phyloP scores from a whole-genome alignment of 2,113 vertebrate genomes.

The Podarcis cretensis region DNA sequence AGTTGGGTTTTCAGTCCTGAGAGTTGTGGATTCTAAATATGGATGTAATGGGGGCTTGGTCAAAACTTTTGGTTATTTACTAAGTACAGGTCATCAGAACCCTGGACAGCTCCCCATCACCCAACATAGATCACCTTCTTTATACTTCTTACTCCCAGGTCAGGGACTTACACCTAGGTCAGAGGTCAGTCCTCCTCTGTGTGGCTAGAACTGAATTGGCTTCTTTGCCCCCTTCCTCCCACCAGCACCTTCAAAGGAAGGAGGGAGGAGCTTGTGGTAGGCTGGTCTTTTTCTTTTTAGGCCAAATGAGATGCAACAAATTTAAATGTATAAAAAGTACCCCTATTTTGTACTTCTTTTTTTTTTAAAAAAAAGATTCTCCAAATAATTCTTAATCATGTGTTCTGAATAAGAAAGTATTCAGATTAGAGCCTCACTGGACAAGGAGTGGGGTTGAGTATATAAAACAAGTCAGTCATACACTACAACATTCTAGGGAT shows the following conservation, averaged over 20 bases:
- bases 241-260: background rate
- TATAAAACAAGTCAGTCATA: background rate
- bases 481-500: background rate
- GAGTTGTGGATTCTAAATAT: background rate
- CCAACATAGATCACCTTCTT: background rate
- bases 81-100: background rate
- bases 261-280: background rate
- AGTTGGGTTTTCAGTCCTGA: background rate
- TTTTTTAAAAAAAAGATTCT: no score
- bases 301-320: background rate
- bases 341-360: no score
- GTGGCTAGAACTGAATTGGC: background rate
- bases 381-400: no score
- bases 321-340: no score
- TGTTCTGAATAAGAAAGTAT: background rate
- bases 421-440: background rate
- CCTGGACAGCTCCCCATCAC: background rate
- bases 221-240: background rate
- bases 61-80: background rate
- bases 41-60: background rate
- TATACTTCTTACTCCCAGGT: background rate
- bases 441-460: background rate
- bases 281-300: background rate
- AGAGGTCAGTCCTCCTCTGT: background rate
- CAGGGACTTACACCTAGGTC: no score